A percentile compares a stretch with the other conserved stretches of the same genome.
Conservation (phyloP, 2,113 vertebrate species). For the Vidua chalybeata region DNA sequence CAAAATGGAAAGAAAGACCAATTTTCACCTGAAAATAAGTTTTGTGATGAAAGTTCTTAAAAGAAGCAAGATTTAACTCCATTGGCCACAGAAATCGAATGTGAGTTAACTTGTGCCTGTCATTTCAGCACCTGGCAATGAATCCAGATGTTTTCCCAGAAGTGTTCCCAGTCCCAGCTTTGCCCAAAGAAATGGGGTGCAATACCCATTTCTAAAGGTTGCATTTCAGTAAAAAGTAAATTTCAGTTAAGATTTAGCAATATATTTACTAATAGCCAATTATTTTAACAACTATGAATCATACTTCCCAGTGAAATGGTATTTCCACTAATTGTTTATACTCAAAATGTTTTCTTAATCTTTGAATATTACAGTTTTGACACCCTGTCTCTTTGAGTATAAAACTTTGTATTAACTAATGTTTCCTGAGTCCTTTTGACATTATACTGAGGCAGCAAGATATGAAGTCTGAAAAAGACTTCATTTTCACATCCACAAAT, state of each 20-base stretch:
- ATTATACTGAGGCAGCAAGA: neutral
- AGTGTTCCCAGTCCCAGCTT: neutral
- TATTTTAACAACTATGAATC: neutral
- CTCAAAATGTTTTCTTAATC: neutral
- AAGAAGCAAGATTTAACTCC: neutral
- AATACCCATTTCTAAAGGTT: neutral
- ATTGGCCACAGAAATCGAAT: neutral
- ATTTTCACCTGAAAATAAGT: neutral
- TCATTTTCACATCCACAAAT: neutral
- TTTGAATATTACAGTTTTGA: neutral
- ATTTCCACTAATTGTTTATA: slow-evolving; percentile 24
- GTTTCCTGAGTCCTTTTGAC: neutral
- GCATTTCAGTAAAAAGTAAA: neutral
- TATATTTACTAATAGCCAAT: neutral
- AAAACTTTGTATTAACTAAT: neutral
- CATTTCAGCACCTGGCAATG: neutral
- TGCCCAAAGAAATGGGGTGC: neutral
- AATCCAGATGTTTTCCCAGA: neutral
- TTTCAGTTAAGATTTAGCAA: neutral
- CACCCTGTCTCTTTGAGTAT: neutral
- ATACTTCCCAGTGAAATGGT: neutral
- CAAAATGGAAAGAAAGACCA: neutral
- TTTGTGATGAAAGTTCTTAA: neutral
- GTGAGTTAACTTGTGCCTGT: neutral
- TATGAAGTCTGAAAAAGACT: neutral